These are phyloP conservation scores for Alosa sapidissima DNA, from an alignment of 2,797 vertebrate genomes.

Conservation along the genomic window DNA sequence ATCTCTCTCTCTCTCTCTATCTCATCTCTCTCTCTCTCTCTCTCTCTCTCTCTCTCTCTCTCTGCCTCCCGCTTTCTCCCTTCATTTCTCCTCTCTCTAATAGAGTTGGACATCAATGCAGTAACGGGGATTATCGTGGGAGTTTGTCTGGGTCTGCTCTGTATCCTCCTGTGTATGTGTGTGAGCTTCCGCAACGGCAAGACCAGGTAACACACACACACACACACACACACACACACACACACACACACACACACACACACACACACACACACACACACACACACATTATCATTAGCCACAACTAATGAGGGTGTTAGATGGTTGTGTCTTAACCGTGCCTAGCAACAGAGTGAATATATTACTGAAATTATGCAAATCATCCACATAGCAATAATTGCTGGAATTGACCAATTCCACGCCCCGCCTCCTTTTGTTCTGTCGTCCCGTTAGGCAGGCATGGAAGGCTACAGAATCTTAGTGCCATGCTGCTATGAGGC, in stretches of 20 bases:
- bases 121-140: constrained; percentile 96
- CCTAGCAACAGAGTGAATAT: neutral
- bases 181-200: constrained; percentile 89
- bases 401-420: neutral
- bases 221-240: neutral
- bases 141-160: constrained; percentile 91
- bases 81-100: neutral
- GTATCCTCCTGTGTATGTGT: constrained; percentile 95
- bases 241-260: no score
- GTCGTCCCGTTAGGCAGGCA: no score
- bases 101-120: constrained; percentile 91
- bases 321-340: neutral
- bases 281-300: neutral
- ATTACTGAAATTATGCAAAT: neutral
- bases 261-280: neutral
- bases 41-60: neutral
- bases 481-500: no score
- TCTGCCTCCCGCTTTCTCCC: neutral
- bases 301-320: neutral
- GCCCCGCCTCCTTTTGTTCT: no score
- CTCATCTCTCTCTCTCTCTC: neutral
- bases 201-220: constrained; percentile 73
- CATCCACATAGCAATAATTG: neutral
- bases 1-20: neutral
- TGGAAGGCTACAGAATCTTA: no score